A percentile compares a stretch with the other conserved stretches of the same genome.
Conservation (phyloP, 2,113 vertebrate species). For the Pteronura brasiliensis region DNA sequence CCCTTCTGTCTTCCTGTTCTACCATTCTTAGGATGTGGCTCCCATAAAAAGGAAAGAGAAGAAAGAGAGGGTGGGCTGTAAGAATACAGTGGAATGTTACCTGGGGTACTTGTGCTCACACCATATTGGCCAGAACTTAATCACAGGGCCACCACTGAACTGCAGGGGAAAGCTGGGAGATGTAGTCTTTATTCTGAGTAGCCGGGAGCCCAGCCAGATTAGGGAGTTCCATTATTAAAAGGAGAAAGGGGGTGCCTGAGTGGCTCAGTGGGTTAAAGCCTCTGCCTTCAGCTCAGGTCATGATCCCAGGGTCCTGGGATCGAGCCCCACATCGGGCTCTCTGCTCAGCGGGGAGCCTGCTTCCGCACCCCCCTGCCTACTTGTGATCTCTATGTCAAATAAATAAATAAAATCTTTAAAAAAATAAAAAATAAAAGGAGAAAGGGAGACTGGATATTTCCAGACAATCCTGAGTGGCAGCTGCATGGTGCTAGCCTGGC, state of each 20-base stretch:
- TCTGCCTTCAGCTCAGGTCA: no score
- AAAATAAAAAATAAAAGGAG: neutral
- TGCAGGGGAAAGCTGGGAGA: neutral
- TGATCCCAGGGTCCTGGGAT: no score
- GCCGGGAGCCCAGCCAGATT: neutral
- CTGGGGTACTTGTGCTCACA: neutral
- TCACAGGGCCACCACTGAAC: neutral
- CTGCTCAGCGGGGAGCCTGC: no score
- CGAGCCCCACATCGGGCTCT: no score
- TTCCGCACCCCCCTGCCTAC: no score
- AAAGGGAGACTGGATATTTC: neutral
- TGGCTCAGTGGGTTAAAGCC: no score
- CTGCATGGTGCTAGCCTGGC: neutral
- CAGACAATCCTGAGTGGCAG: neutral
- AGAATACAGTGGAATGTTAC: neutral
- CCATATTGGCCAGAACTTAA: neutral
- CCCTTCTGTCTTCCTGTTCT: neutral
- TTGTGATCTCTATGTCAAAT: no score
- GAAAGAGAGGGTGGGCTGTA: neutral
- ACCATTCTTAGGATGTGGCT: neutral
- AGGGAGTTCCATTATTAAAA: neutral
- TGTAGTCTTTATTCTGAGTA: neutral
- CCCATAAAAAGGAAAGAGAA: neutral
- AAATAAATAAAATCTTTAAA: no score
- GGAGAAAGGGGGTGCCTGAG: neutral